These are phyloP conservation scores for roundworm (Caenorhabditis elegans) DNA, from an alignment of 1,140 invertebrate species.

Conservation along the genomic window WBcel235 BX284604.4:6891501-6892000, in stretches of 20 bases:
- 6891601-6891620: slow-evolving; percentile 5
- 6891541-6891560: not conserved
- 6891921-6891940: not conserved
- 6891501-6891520: not conserved
- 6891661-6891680: not conserved
- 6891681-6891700: slow-evolving; percentile 2
- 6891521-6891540: not conserved
- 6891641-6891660: not conserved
- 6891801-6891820: not conserved
- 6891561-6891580: not conserved
- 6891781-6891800: not conserved
- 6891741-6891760: not conserved
- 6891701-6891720: not conserved
- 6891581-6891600: not conserved
- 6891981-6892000: not conserved
- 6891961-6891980: not conserved
- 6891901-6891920: not conserved
- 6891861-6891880: not conserved
- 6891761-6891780: not conserved
- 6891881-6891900: not conserved
- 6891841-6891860: not conserved
- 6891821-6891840: not conserved
- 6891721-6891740: not conserved
- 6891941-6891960: not conserved
- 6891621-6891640: not conserved